Conservation (phyloP, 2,888 invertebrate species). For the Macrophya annulata region DNA sequence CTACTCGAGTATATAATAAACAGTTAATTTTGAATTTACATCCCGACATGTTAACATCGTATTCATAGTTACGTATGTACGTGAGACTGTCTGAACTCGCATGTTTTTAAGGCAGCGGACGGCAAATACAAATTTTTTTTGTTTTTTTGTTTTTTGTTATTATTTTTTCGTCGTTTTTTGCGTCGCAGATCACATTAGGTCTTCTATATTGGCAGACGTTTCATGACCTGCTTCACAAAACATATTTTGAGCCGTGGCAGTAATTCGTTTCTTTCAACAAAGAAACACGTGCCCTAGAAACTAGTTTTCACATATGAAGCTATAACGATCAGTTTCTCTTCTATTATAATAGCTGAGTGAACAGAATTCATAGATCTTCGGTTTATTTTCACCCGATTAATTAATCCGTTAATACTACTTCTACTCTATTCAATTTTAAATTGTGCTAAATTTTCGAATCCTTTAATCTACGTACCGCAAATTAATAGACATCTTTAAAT, state of each 20-base stretch:
- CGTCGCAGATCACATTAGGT: conserved; percentile 39
- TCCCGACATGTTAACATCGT: conserved; percentile 10
- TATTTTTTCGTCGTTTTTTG: background rate
- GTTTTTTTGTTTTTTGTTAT: background rate
- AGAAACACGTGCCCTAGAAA: conserved; percentile 39
- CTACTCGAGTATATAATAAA: background rate
- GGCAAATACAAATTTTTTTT: conserved; percentile 28
- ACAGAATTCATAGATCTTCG: background rate
- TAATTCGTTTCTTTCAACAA: conserved; percentile 6
- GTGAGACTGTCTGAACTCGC: background rate
- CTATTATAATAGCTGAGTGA: background rate
- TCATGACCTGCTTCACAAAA: conserved; percentile 42
- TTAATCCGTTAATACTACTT: background rate
- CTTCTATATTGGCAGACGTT: conserved; percentile 41
- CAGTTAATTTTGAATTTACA: background rate
- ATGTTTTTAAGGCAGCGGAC: background rate
- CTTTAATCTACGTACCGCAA: background rate
- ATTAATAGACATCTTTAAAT: background rate
- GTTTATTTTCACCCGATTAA: conserved; percentile 12
- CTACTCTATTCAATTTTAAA: background rate
- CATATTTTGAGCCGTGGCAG: background rate
- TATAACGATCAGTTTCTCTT: conserved; percentile 4
- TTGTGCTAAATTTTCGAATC: background rate
- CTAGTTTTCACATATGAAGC: conserved; percentile 38
- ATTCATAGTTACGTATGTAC: background rate